A percentile compares a stretch with the other conserved stretches of the same genome.
Evolutionary conservation across 2,888 invertebrate genomes (phyloP).

Genomic region (Polymixis lichenea): DNA sequence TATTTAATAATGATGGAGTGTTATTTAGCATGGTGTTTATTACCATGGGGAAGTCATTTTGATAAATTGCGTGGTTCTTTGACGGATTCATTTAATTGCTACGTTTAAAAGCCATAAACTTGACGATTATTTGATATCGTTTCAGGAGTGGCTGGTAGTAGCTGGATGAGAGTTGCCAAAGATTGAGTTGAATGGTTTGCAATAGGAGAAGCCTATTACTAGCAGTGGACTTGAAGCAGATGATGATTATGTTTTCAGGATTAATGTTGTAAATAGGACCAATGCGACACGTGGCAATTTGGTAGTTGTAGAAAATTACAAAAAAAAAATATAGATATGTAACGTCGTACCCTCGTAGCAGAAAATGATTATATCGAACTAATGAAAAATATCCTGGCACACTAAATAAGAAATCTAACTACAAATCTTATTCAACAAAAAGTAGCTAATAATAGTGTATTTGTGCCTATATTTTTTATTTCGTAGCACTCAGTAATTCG

Average conservation of each 20-base stretch:
- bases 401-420: not conserved
- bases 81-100: not conserved
- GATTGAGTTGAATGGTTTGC: no score
- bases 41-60: slow-evolving; percentile 25
- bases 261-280: not conserved
- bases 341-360: not conserved
- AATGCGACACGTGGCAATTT: not conserved
- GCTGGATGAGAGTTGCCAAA: no score
- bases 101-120: no score
- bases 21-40: slow-evolving; percentile 54
- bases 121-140: no score
- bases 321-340: no score
- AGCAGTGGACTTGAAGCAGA: not conserved
- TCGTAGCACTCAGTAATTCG: slow-evolving; percentile 39
- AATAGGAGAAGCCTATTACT: no score
- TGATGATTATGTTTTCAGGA: not conserved
- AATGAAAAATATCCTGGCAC: not conserved
- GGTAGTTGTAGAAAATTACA: not conserved
- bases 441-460: not conserved
- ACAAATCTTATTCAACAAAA: not conserved
- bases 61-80: slow-evolving; percentile 6
- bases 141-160: no score
- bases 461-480: not conserved
- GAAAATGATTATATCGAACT: not conserved
- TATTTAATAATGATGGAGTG: slow-evolving; percentile 61